Evolutionary conservation across 2,797 vertebrate species (phyloP), one percentile per base, ranked within the genome.

Genomic region (Heliangelus exortis): DNA sequence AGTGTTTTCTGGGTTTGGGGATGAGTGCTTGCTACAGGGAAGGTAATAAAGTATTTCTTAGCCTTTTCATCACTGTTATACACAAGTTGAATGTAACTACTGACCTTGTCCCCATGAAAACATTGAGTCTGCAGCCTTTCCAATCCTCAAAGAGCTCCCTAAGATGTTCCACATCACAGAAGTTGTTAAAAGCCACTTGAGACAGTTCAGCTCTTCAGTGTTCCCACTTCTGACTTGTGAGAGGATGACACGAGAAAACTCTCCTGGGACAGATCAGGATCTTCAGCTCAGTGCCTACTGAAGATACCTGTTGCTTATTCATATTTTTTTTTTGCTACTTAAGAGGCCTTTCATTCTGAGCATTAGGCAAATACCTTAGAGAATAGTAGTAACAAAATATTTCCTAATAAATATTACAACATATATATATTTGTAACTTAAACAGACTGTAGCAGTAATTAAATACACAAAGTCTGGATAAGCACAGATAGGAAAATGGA

Each of bases 231-330:
- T 59, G 28, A 34, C 54, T 59, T 41, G 20, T 57, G 66, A 26
- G 69, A 72, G 47, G 85, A 43, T 33, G 39, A 36, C 33, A 16
- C 6, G 31, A 65, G 50, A 43, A 76, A 92, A 54, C 15, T 45
- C 21, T 20, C 8, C 45, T 41, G 41, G 73, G 47, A 26, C 4
- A 61, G 13, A 50, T 76, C 25, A 13, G 12, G 41, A 10, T 61
- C 9, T 76, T 86, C 76, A 31, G 2, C 36, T 75, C 26, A 3
- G 1, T 47, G n/a, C 71, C n/a, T 77, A 34, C 21, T 28, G 61
- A 33, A 54, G 21, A 20, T 41, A 7, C 1, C 1, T 51, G 34
- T 58, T 82, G 23, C 1, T 0, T n/a, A 16, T 63, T 82, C 61
- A 23, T 10, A 4, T 80, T 72, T 83, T 6, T 43, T 61, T n/a